phyloP scores from a whole-genome alignment of 2,888 invertebrate genomes.

The Vannuccia rotundouncinata region DNA sequence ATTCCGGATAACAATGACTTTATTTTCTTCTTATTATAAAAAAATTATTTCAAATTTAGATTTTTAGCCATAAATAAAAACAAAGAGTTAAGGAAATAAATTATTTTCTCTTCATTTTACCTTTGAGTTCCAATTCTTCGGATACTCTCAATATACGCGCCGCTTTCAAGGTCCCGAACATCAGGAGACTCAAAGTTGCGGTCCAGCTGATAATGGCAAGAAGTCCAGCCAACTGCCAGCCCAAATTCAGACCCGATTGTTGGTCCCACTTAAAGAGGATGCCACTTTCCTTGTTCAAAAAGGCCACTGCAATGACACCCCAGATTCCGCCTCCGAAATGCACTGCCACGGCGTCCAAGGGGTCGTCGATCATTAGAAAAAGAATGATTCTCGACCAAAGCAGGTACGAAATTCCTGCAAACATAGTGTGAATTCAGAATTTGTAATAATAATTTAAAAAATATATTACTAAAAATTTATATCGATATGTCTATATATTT shows the following conservation, averaged over 20 bases:
- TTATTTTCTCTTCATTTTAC: too few relatives aligned
- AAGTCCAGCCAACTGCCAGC: conserved; percentile 49
- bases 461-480: too few relatives aligned
- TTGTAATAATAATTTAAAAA: too few relatives aligned
- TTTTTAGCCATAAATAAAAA: too few relatives aligned
- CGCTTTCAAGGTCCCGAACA: conserved; percentile 56
- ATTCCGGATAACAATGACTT: too few relatives aligned
- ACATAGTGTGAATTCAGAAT: too few relatives aligned
- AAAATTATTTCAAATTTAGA: too few relatives aligned
- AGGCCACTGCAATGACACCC: conserved; percentile 57
- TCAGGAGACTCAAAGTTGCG: conserved; percentile 47
- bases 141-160: conserved; percentile 49
- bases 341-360: conserved; percentile 59
- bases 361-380: conserved; percentile 57
- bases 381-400: conserved; percentile 46
- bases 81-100: too few relatives aligned
- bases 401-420: conserved; percentile 56
- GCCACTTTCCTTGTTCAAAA: conserved; percentile 49
- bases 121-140: conserved; percentile 53
- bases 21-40: too few relatives aligned
- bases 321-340: conserved; percentile 60
- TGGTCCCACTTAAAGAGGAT: conserved; percentile 41
- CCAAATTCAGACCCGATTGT: conserved; percentile 49
- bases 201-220: conserved; percentile 58
- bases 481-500: too few relatives aligned